Base-by-base conservation (phyloP, 2,113 vertebrate species). In the Ameiurus melas region DNA sequence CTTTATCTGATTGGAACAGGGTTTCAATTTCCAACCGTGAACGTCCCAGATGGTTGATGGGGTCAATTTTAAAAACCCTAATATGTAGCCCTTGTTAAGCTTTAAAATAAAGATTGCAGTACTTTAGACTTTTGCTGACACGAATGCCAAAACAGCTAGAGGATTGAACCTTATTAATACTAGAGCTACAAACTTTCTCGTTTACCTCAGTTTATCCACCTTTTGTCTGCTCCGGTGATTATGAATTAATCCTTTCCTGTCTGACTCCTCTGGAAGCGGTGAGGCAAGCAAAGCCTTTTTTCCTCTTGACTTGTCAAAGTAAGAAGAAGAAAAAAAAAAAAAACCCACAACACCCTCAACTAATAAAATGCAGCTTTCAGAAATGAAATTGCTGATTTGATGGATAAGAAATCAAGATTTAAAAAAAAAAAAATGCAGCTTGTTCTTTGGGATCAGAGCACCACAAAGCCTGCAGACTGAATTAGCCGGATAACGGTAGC, bases 221-320 rank as follows among this genome's bases (percentile, higher is more conserved):
- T 62, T 39, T 83, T 62, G 80, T 83, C 33, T 83, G 33, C 57
- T 39, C 17, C 5, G 6, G 55, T 81, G 30, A 81, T 60, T 58
- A 81, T 36, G 16, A 81, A 58, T 58, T 58, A 81, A 81, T 60
- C 79, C 79, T 81, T 58, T 58, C 30, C 30, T 81, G 30, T 81
- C n/a, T 36, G 30, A 36, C 55, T 81, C 19, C 9, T 58, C 17
- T 1, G 12, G 55, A 81, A 58, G 79, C 55, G 33, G n/a, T 33
- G 53, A 81, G 17, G 53, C n/a, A 33, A 58, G 78, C n/a, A 81
- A 58, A 81, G 53, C 27, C n/a, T 58, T 30, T 58, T 8, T 25
- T 16, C 19, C 8, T 16, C 79, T 81, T 81, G 30, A 36, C 16
- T 51, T 80, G 4, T 79, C 13, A 17, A 47, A 77, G 39, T 77